phyloP scores from a whole-genome alignment of 2,797 vertebrate species.

The Vireo griseus region DNA sequence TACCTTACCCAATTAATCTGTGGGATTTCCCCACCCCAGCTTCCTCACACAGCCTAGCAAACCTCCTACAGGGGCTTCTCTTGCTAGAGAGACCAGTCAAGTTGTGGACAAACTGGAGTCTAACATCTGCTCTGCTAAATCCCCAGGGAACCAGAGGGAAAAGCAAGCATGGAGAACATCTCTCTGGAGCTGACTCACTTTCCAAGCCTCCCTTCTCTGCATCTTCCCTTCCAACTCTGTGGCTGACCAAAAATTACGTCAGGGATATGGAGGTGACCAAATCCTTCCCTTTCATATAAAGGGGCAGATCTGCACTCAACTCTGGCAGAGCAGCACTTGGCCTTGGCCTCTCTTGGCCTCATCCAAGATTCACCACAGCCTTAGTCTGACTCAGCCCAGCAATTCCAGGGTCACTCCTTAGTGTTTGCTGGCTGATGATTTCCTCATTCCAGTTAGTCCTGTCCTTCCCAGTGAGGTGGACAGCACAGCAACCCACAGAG shows the following conservation, averaged over 20 bases:
- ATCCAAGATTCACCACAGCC: background rate
- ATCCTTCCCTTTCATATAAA: background rate
- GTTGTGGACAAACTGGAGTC: background rate
- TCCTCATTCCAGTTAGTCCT: slow-evolving; percentile 12
- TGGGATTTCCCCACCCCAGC: background rate
- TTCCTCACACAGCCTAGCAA: background rate
- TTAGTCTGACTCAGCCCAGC: slow-evolving; percentile 16
- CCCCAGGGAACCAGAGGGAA: background rate
- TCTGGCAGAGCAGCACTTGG: background rate
- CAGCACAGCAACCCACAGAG: background rate
- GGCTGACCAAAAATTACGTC: background rate
- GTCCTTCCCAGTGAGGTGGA: background rate
- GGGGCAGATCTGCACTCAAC: background rate
- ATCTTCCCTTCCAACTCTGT: background rate
- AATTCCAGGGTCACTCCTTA: background rate
- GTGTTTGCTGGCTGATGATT: slow-evolving; percentile 12
- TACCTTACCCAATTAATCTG: background rate
- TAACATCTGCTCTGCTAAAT: background rate
- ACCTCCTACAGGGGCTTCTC: background rate
- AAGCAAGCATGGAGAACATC: background rate
- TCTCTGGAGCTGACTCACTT: background rate
- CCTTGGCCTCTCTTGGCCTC: background rate
- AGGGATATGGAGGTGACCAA: background rate
- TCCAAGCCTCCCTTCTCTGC: background rate
- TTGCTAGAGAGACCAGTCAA: background rate